Evolutionary conservation across 2,113 vertebrate species (phyloP).

Genomic region (Mugil cephalus): DNA sequence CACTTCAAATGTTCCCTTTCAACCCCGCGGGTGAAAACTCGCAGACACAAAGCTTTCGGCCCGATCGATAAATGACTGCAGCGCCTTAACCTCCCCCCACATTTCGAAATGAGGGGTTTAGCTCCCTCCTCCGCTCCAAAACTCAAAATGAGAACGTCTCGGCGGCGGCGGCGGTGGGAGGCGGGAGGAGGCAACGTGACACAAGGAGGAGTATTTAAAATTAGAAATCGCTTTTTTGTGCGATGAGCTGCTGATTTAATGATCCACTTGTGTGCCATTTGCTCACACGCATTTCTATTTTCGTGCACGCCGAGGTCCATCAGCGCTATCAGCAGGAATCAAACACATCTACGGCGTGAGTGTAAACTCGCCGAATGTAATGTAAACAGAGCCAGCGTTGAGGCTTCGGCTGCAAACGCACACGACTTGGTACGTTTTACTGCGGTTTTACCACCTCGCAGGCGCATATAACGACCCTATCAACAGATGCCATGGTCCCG

Average conservation of each 20-base stretch:
- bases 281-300: neutral
- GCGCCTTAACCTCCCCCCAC: slow-evolving; percentile 41
- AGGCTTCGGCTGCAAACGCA: neutral
- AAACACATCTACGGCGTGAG: neutral
- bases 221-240: slow-evolving; percentile 32
- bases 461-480: neutral
- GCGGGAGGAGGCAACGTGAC: slow-evolving; percentile 41
- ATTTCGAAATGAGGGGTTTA: slow-evolving; percentile 49
- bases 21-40: slow-evolving; percentile 21
- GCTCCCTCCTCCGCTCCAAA: slow-evolving; percentile 33
- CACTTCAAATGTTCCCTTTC: slow-evolving; percentile 25
- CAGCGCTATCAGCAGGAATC: slow-evolving; percentile 15
- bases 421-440: neutral
- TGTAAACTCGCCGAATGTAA: slow-evolving; percentile 1
- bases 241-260: slow-evolving; percentile 27
- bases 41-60: slow-evolving; percentile 17
- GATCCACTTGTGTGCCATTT: neutral
- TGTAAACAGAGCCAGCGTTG: neutral
- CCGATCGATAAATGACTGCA: slow-evolving; percentile 50
- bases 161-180: slow-evolving; percentile 39
- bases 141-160: slow-evolving; percentile 35
- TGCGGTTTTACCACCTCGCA: neutral
- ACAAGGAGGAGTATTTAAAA: slow-evolving; percentile 25
- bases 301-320: neutral
- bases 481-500: neutral